Base-by-base conservation (phyloP, 2,888 invertebrate genomes). In the Dimorphilus gyrociliatus region DNA sequence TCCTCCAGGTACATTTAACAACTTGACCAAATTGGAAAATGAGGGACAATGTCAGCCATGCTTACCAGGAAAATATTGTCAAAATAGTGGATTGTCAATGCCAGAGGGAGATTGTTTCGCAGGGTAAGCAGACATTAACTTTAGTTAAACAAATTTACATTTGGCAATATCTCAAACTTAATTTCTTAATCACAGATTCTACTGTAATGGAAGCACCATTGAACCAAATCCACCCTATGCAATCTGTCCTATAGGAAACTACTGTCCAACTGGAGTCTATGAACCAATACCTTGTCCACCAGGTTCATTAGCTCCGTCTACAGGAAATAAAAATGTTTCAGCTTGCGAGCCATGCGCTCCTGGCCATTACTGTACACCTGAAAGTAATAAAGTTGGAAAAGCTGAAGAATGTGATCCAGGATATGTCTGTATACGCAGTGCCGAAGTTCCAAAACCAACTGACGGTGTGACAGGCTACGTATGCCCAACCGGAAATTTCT, bases 401-500 rank as follows among this genome's bases (percentile, higher is more conserved):
- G 51, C 49, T 37, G 25, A 47, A 25, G 45, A 45, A 4, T 58
- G 55, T 38, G 35, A 39, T 34, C 50, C 53, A 17, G 55, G 55
- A 7, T 58, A 48, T 32, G 51, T 58, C 16, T 58, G 58, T 34
- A 29, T 48, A 30, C 44, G 43, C 10, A 54, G 55, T 3, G 54
- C 56, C 4, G 38, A 49, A 29, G 31, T 44, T 1, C 35, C 50
- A 12, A 44, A 36, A 10, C 58, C 58, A 1, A 50, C 51, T 4
- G 51, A 54, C 31, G 40, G 37, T 5, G 29, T 47, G 8, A 47
- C 41, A 16, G 58, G 58, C 2, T 57, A 54, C 39, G 43, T 48
- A 27, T 57, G 58, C 33, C 58, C 58, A 1, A 33, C 34, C 2
- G 56, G 58, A n/a, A 47, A 57, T 40, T 58, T 51, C 41, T 57